Conservation (phyloP, 2,113 vertebrate species). For the Pholis gunnellus region DNA sequence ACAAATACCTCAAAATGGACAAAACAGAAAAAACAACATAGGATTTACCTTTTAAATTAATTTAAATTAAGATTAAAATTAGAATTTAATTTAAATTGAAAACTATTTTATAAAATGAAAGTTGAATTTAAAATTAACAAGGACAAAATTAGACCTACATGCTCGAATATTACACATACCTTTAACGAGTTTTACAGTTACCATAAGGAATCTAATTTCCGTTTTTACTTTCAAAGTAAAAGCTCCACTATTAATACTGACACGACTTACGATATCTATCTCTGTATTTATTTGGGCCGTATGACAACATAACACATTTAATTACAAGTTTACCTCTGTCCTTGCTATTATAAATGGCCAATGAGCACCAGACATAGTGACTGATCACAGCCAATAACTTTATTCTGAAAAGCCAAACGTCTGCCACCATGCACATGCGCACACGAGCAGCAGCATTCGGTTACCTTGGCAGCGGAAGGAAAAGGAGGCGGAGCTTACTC, state of each 20-base stretch:
- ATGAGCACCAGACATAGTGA: background rate
- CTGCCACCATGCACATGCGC: background rate
- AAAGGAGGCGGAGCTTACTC: constrained; percentile 8
- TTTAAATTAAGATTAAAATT: too few species aligned
- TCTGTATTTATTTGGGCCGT: background rate
- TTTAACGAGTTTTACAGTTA: background rate
- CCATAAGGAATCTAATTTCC: background rate
- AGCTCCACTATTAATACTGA: background rate
- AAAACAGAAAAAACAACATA: too few species aligned
- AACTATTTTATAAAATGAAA: too few species aligned
- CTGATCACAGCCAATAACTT: background rate
- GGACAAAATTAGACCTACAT: background rate
- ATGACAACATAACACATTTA: background rate
- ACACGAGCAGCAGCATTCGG: constrained; percentile 14
- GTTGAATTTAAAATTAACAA: too few species aligned
- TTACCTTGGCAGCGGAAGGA: constrained; percentile 40
- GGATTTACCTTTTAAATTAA: too few species aligned
- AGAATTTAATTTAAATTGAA: too few species aligned
- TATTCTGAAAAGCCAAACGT: background rate
- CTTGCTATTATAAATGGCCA: background rate
- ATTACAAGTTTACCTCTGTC: background rate
- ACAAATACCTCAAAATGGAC: too few species aligned
- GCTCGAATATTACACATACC: background rate
- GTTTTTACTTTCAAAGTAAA: background rate
- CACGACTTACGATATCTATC: too few species aligned